phyloP scores from a whole-genome alignment of 2,113 vertebrate genomes.

The Anoplopoma fimbria region DNA sequence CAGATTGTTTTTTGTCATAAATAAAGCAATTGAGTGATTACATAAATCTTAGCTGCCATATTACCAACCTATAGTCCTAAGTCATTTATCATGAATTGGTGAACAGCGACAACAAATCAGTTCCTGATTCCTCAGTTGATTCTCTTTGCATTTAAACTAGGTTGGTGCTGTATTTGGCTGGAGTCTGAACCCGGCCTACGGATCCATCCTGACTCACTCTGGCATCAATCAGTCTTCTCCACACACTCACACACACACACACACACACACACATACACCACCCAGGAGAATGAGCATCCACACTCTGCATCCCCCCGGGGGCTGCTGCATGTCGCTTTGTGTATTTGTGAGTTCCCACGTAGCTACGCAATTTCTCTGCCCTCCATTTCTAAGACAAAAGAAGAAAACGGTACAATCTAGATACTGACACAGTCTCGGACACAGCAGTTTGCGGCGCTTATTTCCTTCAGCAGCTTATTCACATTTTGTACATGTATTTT shows the following conservation, averaged over 20 bases:
- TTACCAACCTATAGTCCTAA: slow-evolving; percentile 46
- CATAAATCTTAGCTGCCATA: slow-evolving; percentile 75
- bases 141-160: slow-evolving; percentile 62
- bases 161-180: slow-evolving; percentile 58
- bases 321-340: slow-evolving; percentile 46
- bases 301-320: slow-evolving; percentile 30
- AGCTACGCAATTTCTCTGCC: slow-evolving; percentile 43
- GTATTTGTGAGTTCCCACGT: slow-evolving; percentile 50
- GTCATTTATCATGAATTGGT: slow-evolving; percentile 63
- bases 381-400: slow-evolving; percentile 43
- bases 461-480: slow-evolving; percentile 78
- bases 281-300: slow-evolving; percentile 38
- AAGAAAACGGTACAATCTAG: slow-evolving; percentile 62
- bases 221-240: slow-evolving; percentile 52
- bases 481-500: slow-evolving; percentile 78
- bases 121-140: slow-evolving; percentile 46
- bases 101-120: slow-evolving; percentile 65
- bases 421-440: slow-evolving; percentile 68
- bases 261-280: slow-evolving; percentile 24
- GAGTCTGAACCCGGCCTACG: slow-evolving; percentile 39
- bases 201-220: slow-evolving; percentile 28
- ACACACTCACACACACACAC: slow-evolving; percentile 13
- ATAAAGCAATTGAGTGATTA: slow-evolving; percentile 59
- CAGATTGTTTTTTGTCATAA: slow-evolving; percentile 57
- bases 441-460: slow-evolving; percentile 63